A percentile compares a stretch with the other conserved stretches of the same genome.
Evolutionary conservation across 92 coral and sea anemone genomes (phyloP).

Genomic region (Diadumene lineata): DNA sequence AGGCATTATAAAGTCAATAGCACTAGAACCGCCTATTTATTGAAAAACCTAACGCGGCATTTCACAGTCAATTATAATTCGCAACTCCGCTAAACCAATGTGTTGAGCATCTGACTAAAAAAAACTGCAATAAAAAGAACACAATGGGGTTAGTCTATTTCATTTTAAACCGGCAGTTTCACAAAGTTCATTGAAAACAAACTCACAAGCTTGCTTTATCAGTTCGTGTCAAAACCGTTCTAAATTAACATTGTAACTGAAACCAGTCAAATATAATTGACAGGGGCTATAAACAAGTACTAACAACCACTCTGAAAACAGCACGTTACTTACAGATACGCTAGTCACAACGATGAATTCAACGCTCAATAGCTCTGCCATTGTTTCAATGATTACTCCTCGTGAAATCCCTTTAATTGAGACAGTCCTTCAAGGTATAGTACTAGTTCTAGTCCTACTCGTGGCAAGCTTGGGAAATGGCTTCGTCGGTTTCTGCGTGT

Average conservation of each 20-base stretch:
- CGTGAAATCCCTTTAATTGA: background rate
- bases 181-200: no score
- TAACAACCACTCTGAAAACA: background rate
- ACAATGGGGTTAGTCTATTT: no score
- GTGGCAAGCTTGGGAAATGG: conserved; percentile 80
- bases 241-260: background rate
- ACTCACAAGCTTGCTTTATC: no score
- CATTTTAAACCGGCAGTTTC: no score
- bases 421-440: background rate
- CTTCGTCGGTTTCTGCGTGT: conserved; percentile 76
- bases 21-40: no score
- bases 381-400: background rate
- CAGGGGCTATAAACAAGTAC: background rate
- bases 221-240: no score
- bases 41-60: no score
- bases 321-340: background rate
- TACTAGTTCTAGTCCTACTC: conserved; percentile 58
- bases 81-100: no score
- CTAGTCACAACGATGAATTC: background rate
- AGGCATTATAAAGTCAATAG: no score
- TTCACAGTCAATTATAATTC: no score
- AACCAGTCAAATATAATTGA: background rate
- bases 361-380: background rate
- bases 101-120: no score
- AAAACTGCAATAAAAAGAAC: no score